A percentile compares a stretch with the other conserved stretches of the same genome.
These are phyloP conservation scores for Typhlomys cinereus DNA, from an alignment of 2,113 vertebrate species.

Conservation along the genomic window DNA sequence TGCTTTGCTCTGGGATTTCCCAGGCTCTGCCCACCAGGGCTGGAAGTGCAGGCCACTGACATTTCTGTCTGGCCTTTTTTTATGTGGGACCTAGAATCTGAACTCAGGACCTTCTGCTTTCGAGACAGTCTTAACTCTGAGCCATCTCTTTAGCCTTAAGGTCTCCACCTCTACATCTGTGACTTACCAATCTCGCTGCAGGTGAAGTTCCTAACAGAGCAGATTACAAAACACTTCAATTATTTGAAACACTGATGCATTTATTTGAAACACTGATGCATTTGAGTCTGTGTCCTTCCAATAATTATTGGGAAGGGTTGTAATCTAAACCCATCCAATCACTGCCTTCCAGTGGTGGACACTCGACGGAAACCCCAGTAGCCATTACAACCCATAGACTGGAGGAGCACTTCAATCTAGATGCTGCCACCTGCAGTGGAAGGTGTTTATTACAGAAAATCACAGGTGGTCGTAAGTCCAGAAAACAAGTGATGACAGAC, in stretches of 20 bases:
- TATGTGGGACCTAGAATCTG: too few species aligned
- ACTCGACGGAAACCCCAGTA: background rate
- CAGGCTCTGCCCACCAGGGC: too few species aligned
- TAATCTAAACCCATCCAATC: background rate
- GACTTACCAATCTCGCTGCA: background rate
- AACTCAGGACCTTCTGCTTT: too few species aligned
- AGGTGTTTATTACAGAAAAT: too few species aligned
- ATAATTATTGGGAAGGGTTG: background rate
- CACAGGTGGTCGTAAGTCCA: too few species aligned
- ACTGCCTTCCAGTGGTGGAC: background rate
- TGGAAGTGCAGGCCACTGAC: too few species aligned
- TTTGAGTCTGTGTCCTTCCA: background rate
- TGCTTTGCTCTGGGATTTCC: too few species aligned
- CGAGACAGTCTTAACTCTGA: background rate
- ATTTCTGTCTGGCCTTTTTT: too few species aligned
- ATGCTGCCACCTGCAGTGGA: too few species aligned
- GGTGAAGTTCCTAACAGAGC: background rate
- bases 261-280: background rate
- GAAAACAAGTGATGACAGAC: too few species aligned
- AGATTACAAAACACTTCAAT: background rate
- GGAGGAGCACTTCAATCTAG: too few species aligned
- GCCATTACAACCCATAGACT: too few species aligned
- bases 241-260: background rate
- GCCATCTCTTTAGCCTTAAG: accelerated
- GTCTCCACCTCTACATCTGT: background rate